These are phyloP conservation scores for Tenodera sinensis DNA, from an alignment of 2,888 invertebrate species.

Conservation along the genomic window DNA sequence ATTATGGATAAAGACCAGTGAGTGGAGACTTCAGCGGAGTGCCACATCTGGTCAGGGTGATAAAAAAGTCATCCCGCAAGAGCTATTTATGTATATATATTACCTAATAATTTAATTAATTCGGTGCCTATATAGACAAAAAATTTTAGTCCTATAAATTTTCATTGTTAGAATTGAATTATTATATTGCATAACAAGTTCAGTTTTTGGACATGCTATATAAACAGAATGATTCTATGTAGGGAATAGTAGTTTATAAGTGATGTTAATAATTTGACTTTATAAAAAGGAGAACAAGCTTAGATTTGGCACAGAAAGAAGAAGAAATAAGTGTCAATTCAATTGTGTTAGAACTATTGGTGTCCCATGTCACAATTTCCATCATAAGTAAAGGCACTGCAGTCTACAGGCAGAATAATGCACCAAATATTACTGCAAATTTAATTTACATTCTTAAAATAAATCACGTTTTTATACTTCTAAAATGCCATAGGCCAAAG, in stretches of 20 bases:
- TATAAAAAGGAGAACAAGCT: constrained; percentile 8
- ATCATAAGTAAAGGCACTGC: constrained; percentile 11
- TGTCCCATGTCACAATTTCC: not conserved
- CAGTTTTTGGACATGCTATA: not conserved
- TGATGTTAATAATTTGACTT: constrained; percentile 21
- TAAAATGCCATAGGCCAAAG: not conserved
- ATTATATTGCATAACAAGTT: not conserved
- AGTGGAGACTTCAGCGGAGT: too few species aligned
- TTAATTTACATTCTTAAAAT: not conserved
- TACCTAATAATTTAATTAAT: constrained; percentile 1
- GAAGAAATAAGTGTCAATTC: not conserved
- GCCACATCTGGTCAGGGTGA: too few species aligned
- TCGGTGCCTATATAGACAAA: constrained; percentile 6
- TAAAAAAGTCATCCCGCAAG: too few species aligned
- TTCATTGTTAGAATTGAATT: not conserved
- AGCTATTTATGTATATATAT: not conserved
- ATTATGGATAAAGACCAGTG: too few species aligned
- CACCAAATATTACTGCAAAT: not conserved
- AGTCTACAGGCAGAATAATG: not conserved
- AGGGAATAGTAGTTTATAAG: not conserved
- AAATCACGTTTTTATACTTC: not conserved
- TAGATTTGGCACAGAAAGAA: not conserved
- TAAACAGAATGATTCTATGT: not conserved
- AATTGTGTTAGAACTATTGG: not conserved
- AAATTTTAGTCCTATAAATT: not conserved